Evolutionary conservation across 2,797 vertebrate species (phyloP).

Genomic region (Myotis daubentonii): DNA sequence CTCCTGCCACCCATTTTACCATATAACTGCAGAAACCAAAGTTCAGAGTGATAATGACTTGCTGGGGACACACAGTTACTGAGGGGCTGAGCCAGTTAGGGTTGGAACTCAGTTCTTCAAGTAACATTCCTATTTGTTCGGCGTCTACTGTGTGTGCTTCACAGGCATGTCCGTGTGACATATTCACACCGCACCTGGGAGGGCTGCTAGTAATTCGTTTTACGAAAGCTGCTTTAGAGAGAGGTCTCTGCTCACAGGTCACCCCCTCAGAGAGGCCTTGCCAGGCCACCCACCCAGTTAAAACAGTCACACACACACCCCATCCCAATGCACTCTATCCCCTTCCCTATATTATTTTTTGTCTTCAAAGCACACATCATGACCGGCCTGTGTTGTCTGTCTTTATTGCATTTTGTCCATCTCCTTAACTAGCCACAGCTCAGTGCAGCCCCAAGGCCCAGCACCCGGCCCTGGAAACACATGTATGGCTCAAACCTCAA

Average conservation of each 20-base stretch:
- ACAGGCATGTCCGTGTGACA: not conserved
- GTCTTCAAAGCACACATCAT: not conserved
- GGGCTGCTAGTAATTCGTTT: not conserved
- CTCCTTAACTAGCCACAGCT: not conserved
- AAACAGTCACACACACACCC: not conserved
- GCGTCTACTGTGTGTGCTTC: not conserved
- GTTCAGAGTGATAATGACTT: not conserved
- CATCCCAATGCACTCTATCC: fast-evolving
- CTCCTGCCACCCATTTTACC: not conserved
- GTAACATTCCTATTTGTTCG: not conserved
- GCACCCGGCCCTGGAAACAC: not conserved
- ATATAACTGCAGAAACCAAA: not conserved
- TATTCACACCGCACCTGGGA: not conserved
- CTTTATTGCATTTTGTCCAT: not conserved
- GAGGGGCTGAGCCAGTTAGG: not conserved
- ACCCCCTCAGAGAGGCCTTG: not conserved
- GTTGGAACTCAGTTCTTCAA: not conserved
- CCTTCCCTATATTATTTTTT: not conserved
- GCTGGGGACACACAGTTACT: not conserved
- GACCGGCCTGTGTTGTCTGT: not conserved
- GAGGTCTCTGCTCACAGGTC: not conserved
- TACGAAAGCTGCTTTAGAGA: not conserved
- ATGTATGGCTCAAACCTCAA: not conserved
- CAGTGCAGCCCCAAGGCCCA: not conserved
- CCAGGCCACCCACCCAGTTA: not conserved